Conservation (phyloP, 2,113 vertebrate species). For the Dolichallabes microphthalmus region DNA sequence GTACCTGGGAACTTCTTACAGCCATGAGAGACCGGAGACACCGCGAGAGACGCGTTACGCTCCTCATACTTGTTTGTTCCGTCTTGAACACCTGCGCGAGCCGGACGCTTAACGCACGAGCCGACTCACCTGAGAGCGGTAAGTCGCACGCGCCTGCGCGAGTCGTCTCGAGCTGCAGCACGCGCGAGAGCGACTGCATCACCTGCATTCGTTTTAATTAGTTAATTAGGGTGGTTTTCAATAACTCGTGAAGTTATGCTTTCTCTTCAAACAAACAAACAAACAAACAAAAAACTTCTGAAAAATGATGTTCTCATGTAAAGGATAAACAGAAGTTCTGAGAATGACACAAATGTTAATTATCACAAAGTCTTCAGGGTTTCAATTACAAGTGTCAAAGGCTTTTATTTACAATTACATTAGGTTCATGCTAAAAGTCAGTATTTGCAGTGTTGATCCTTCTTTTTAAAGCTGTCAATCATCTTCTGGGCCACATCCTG, state of each 20-base stretch:
- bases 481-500: too few species aligned
- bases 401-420: too few species aligned
- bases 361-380: too few species aligned
- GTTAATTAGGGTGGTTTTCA: neutral
- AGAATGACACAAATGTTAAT: too few species aligned
- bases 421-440: too few species aligned
- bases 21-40: conserved; percentile 53
- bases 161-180: neutral
- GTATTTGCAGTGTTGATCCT: too few species aligned
- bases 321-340: neutral
- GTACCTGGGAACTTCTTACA: conserved; percentile 24
- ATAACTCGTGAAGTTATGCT: neutral
- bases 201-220: neutral
- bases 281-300: too few species aligned
- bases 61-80: conserved; percentile 40
- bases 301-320: neutral
- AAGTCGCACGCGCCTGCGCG: conserved; percentile 48
- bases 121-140: conserved; percentile 54
- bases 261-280: neutral
- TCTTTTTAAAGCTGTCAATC: too few species aligned
- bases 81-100: conserved; percentile 38
- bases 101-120: conserved; percentile 40
- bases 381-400: too few species aligned
- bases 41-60: conserved; percentile 39
- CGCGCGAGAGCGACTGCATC: neutral